Evolutionary conservation across 2,888 invertebrate genomes (phyloP), one percentile per base, ranked within the genome.

Genomic region (Thereva nobilitata): DNA sequence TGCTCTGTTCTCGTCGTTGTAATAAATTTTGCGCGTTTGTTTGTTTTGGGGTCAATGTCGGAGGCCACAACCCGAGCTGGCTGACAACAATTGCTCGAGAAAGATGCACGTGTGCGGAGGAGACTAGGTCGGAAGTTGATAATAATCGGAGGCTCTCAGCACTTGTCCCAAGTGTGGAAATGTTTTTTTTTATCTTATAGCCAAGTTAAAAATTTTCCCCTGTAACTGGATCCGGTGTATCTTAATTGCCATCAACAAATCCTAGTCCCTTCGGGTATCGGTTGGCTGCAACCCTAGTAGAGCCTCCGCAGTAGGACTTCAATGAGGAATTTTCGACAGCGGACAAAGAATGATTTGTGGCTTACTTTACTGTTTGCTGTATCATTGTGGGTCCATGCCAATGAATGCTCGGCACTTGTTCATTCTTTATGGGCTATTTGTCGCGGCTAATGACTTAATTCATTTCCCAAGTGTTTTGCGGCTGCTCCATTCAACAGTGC

Each of bases 381-480:
- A 47, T 59, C 47, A 59, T 49, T 12, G 34, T 42, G 40, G 54
- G 37, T 47, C 45, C 5, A 47, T 42, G 23, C 40, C 42, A 53
- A 53, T 64, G 64, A 64, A 12, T 54, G 34, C 37, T 10, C 45
- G 44, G 35, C 53, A 64, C 64, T 64, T 54, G 54, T 47, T 44
- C 54, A 49, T 45, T 12, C 38, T 76, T 76, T 75, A 77, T 78
- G 77, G 77, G 75, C 76, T 78, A 79, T 78, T 78, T 80, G 78
- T 78, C 76, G 75, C 76, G 76, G 74, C 76, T 76, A 79, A 80
- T 77, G 79, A 78, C 77, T 79, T 80, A 80, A 80, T 80, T 78
- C 74, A 74, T 79, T 80, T 76, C 75, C 74, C 80, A 80, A 77
- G 64, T 64, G 64, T 52, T 55, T 34, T 47, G 45, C 44, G 50